Percentiles rank a stretch among this genome's conserved stretches.
These are phyloP conservation scores for Calidris pygmaea DNA, from an alignment of 2,113 vertebrate species.

Conservation along the genomic window DNA sequence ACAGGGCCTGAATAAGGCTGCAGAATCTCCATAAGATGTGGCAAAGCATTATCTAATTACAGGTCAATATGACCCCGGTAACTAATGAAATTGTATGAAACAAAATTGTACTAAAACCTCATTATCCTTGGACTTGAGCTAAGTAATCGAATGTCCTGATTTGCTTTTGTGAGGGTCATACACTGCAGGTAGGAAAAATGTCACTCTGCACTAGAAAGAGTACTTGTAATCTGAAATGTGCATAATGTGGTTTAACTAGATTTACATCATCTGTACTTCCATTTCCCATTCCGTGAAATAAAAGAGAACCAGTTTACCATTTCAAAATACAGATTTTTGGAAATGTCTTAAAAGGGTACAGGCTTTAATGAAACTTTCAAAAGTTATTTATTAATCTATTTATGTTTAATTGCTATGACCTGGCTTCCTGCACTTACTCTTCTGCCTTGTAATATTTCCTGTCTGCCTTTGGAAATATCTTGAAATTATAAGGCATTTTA, in stretches of 20 bases:
- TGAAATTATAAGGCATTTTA: neutral
- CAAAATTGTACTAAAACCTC: conserved; percentile 28
- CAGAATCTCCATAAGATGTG: neutral
- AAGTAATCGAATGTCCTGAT: conserved; percentile 24
- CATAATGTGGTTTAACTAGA: neutral
- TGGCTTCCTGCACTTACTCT: neutral
- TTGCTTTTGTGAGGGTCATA: neutral
- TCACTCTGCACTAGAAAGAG: neutral
- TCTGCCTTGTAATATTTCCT: neutral
- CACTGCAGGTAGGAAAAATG: neutral
- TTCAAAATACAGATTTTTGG: neutral
- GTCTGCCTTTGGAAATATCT: neutral
- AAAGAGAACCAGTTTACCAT: neutral
- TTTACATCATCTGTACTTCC: neutral
- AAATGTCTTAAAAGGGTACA: neutral
- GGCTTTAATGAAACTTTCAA: neutral
- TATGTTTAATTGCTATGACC: neutral
- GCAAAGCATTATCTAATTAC: neutral
- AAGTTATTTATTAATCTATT: neutral
- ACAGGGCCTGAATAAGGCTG: neutral
- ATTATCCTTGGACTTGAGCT: neutral
- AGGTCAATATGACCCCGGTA: neutral
- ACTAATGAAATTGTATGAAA: conserved; percentile 24
- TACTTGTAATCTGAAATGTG: neutral
- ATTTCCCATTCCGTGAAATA: neutral